These are phyloP conservation scores for Apoda limacodes DNA, from an alignment of 2,888 invertebrate species.

Conservation along the genomic window DNA sequence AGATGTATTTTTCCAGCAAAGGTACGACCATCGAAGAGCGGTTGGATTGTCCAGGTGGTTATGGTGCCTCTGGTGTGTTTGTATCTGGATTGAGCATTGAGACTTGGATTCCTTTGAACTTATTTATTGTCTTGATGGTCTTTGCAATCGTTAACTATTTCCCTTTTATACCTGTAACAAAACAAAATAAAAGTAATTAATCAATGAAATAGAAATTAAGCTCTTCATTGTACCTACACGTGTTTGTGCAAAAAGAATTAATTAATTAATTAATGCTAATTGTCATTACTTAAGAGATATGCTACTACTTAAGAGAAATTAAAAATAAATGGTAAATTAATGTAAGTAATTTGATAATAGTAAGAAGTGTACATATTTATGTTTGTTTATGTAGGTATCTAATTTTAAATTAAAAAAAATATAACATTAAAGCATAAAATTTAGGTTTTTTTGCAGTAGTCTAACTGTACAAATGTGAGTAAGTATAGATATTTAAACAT, in stretches of 20 bases:
- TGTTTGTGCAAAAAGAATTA: slow-evolving; percentile 1
- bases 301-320: too few species aligned
- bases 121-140: too few species aligned
- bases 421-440: too few species aligned
- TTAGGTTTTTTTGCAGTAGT: too few species aligned
- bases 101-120: slow-evolving; percentile 36
- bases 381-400: too few species aligned
- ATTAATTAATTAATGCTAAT: slow-evolving; percentile 1
- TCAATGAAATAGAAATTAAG: neutral
- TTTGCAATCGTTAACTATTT: slow-evolving; percentile 30
- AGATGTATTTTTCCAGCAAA: slow-evolving; percentile 53
- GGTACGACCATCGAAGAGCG: slow-evolving; percentile 58
- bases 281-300: too few species aligned
- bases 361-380: too few species aligned
- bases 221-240: neutral
- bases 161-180: slow-evolving; percentile 58
- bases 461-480: too few species aligned
- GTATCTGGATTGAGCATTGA: slow-evolving; percentile 31
- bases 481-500: too few species aligned
- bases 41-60: slow-evolving; percentile 31
- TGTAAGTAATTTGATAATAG: too few species aligned
- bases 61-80: slow-evolving; percentile 42
- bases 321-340: too few species aligned
- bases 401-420: too few species aligned
- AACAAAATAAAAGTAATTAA: slow-evolving; percentile 5